These are phyloP conservation scores for Sylvia atricapilla DNA, from an alignment of 2,113 vertebrate species.

Conservation along the genomic window DNA sequence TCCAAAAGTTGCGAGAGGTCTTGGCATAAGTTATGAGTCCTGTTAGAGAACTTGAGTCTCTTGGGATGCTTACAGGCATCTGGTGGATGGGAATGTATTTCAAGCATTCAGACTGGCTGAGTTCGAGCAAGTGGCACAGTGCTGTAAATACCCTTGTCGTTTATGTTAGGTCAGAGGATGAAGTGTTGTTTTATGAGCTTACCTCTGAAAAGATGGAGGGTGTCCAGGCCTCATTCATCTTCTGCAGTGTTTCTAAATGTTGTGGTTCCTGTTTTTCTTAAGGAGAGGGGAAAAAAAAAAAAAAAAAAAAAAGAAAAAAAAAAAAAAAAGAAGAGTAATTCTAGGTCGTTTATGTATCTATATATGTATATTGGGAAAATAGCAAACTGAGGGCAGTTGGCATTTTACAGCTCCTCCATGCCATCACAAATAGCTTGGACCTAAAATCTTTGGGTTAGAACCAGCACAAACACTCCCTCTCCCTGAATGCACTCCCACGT, in stretches of 20 bases:
- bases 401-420: rapidly evolving
- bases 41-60: background rate
- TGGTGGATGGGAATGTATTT: background rate
- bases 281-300: too few species aligned
- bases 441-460: background rate
- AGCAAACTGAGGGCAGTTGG: background rate
- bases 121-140: background rate
- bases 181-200: background rate
- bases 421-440: background rate
- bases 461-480: background rate
- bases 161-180: background rate
- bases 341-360: background rate
- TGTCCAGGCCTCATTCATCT: background rate
- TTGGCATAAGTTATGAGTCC: background rate
- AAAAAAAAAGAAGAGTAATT: too few species aligned
- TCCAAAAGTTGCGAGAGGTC: background rate
- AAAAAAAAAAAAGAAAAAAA: too few species aligned
- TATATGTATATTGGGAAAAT: background rate
- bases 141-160: background rate
- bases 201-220: background rate
- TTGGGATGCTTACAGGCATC: background rate
- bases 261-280: background rate
- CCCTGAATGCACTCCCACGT: rapidly evolving
- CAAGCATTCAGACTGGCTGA: background rate
- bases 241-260: background rate